Base-by-base conservation (phyloP, 2,797 vertebrate genomes). In the Brotula barbata region DNA sequence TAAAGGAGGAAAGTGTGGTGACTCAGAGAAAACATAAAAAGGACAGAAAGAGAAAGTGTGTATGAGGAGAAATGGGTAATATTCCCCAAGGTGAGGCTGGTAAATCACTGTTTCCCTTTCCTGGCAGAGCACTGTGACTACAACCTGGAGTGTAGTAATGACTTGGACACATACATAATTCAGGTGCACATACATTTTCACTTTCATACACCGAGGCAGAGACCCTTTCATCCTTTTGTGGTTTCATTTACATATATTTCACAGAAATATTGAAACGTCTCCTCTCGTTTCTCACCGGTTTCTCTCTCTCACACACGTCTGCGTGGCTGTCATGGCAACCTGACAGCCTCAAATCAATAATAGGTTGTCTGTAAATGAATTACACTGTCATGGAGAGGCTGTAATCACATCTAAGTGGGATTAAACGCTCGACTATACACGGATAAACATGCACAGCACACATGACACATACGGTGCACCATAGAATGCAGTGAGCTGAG, bases 241-340 rank as follows among this genome's bases (percentile, higher is more conserved):
- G 14, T 25, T 52, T 61, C 28, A 67, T 64, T 55, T 63, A 65
- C 75, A 68, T 61, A 54, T 28, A n/a, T 40, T 34, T 16, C 1
- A 25, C 52, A 39, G 7, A 57, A 41, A 39, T 42, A 58, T 28
- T 68, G n/a, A 71, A 71, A 47, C 3, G 1, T 19, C 16, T 43
- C 37, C 14, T 52, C 41, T 28, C 22, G 17, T 28, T 36, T 16
- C 42, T 43, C 0, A 1, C 13, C 42, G 0, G 46, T 20, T 20
- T 15, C 5, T 14, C 42, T 10, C 22, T 16, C 36, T 34, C 36
- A 47, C 40, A 11, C 14, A 0, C 39, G 33, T 25, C 62, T 60
- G 17, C 19, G 0, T 14, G 21, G 53, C 9, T 33, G 31, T 33
- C 31, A 33, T 33, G 31, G 34, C 14, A 36, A 43, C 53, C 12